A percentile compares a stretch with the other conserved stretches of the same genome.
These are phyloP conservation scores for Ferrisia virgata DNA, from an alignment of 2,888 invertebrate species.

Conservation along the genomic window DNA sequence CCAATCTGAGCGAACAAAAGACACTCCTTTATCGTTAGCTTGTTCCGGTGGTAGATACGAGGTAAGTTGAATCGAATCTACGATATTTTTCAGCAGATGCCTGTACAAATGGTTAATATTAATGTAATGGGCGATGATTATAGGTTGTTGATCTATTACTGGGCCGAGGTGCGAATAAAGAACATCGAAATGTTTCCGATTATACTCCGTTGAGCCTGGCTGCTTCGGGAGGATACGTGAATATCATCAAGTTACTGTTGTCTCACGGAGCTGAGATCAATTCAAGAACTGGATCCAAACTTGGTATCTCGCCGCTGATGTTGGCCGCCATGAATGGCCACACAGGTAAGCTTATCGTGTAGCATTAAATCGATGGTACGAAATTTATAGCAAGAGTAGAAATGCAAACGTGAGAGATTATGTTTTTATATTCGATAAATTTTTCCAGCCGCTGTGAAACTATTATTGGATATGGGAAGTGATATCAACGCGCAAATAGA, in stretches of 20 bases:
- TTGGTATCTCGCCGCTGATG: slow-evolving; percentile 98
- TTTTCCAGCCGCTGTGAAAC: slow-evolving; percentile 78
- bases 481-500: slow-evolving; percentile 99
- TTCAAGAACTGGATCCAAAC: slow-evolving; percentile 92
- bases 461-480: slow-evolving; percentile 94
- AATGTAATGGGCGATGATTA: slow-evolving; percentile 25
- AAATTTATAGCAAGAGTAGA: no score
- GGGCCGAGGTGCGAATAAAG: slow-evolving; percentile 88
- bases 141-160: slow-evolving; percentile 85
- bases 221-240: slow-evolving; percentile 96
- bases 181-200: slow-evolving; percentile 97
- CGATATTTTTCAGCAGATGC: no score
- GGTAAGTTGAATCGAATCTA: slow-evolving; percentile 55
- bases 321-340: slow-evolving; percentile 99
- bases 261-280: slow-evolving; percentile 97
- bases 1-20: slow-evolving; percentile 97
- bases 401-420: no score
- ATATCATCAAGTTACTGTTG: slow-evolving; percentile 91
- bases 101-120: neutral
- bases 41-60: slow-evolving; percentile 97
- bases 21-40: slow-evolving; percentile 93
- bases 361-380: no score
- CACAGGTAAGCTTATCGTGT: slow-evolving; percentile 60
- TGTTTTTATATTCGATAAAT: neutral
- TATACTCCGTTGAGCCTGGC: slow-evolving; percentile 98